Percentiles rank a stretch among this genome's conserved stretches.
Conservation (phyloP, 2,113 vertebrate genomes). For the Cephalopterus ornatus region DNA sequence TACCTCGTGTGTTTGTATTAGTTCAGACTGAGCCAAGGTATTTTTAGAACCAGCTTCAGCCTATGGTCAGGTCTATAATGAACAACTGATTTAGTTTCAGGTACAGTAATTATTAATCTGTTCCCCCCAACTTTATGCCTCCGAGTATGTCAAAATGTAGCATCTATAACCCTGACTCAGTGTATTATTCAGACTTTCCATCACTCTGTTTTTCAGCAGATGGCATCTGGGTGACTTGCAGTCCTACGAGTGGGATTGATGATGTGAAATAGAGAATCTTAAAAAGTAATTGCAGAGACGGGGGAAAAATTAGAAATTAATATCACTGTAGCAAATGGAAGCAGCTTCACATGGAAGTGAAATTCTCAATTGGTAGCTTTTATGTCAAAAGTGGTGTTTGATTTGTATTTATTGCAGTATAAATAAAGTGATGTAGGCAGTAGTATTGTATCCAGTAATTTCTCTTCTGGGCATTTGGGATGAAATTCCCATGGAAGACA, state of each 20-base stretch:
- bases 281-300: constrained; percentile 32
- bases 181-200: constrained; percentile 58
- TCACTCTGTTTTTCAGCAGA: constrained; percentile 56
- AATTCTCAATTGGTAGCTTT: constrained; percentile 1
- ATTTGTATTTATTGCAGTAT: constrained; percentile 43
- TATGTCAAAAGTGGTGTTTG: constrained; percentile 24
- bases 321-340: background rate
- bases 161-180: constrained; percentile 40
- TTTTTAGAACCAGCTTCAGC: constrained; percentile 38
- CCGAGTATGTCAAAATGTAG: constrained; percentile 1
- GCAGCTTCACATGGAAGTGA: background rate
- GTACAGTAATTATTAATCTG: constrained; percentile 50
- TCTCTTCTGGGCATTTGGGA: background rate
- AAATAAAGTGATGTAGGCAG: background rate
- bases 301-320: constrained; percentile 34
- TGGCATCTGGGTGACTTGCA: constrained; percentile 45
- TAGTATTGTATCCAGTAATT: background rate
- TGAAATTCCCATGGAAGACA: background rate
- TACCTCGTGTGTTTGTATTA: constrained; percentile 50
- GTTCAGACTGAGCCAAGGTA: constrained; percentile 27
- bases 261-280: constrained; percentile 20
- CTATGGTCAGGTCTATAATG: background rate
- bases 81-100: constrained; percentile 37
- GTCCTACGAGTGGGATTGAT: background rate
- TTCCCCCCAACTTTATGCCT: background rate